phyloP scores from a whole-genome alignment of 2,888 invertebrate genomes.

The Lysandra bellargus region DNA sequence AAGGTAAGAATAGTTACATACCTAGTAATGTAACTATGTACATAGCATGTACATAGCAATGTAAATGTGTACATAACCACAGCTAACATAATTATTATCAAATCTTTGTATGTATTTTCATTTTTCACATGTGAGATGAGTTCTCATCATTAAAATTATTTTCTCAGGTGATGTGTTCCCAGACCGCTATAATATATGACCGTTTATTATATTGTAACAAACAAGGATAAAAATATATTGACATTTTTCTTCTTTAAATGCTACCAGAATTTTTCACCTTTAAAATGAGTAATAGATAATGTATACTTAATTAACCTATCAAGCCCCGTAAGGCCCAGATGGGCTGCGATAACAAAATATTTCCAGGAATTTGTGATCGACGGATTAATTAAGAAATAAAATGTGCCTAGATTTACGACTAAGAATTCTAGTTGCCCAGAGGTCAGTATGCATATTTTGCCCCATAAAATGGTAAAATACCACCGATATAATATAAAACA shows the following conservation, averaged over 20 bases:
- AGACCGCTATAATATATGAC: neutral
- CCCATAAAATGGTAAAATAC: neutral
- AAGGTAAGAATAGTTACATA: too few relatives aligned
- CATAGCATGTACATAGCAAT: too few relatives aligned
- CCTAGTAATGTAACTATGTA: too few relatives aligned
- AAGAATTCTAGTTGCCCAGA: neutral
- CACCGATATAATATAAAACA: slow-evolving; percentile 21
- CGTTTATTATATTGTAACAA: too few relatives aligned
- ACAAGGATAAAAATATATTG: too few relatives aligned
- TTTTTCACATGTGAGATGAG: too few relatives aligned
- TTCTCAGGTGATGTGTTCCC: neutral
- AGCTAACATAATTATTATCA: neutral
- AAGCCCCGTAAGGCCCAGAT: too few relatives aligned
- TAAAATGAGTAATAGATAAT: neutral
- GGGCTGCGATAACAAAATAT: too few relatives aligned
- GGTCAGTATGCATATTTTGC: neutral
- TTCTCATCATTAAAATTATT: neutral
- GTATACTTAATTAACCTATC: neutral
- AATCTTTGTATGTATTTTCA: neutral
- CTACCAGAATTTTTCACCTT: neutral
- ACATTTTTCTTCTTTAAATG: too few relatives aligned
- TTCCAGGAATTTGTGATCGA: too few relatives aligned
- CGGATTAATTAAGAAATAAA: neutral
- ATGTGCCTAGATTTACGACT: neutral
- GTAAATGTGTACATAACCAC: too few relatives aligned